A percentile compares a stretch with the other conserved stretches of the same genome.
These are phyloP conservation scores for Drosophila austrosaltans DNA, from an alignment of 2,888 invertebrate genomes.

Conservation along the genomic window DNA sequence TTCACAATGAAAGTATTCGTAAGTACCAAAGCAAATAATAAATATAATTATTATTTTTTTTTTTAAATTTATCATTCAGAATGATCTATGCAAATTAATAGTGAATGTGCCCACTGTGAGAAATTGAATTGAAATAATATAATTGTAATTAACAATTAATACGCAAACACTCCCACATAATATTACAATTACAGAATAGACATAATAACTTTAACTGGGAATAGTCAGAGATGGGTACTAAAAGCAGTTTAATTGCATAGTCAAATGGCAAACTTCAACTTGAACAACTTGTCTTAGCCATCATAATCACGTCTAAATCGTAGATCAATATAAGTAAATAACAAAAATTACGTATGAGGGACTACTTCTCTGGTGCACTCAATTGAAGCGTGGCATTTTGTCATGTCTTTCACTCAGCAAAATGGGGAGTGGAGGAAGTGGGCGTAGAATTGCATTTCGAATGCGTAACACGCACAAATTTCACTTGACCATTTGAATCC, in stretches of 20 bases:
- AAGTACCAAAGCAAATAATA: slow-evolving; percentile 81
- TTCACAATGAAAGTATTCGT: slow-evolving; percentile 85
- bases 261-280: slow-evolving; percentile 69
- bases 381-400: slow-evolving; percentile 39
- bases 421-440: slow-evolving; percentile 15
- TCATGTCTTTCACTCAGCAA: slow-evolving; percentile 35
- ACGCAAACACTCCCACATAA: slow-evolving; percentile 24
- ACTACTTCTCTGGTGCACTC: slow-evolving; percentile 8
- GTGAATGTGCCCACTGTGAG: slow-evolving; percentile 42
- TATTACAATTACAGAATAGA: slow-evolving; percentile 25
- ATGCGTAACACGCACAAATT: slow-evolving; percentile 67
- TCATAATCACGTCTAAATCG: slow-evolving; percentile 47
- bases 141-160: slow-evolving; percentile 32
- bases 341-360: slow-evolving; percentile 25
- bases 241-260: slow-evolving; percentile 44
- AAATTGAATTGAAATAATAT: slow-evolving; percentile 32
- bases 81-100: slow-evolving; percentile 12
- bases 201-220: slow-evolving; percentile 1
- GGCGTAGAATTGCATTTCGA: slow-evolving; percentile 46
- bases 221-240: not conserved
- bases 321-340: slow-evolving; percentile 37
- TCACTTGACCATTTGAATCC: slow-evolving; percentile 75
- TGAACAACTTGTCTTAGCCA: slow-evolving; percentile 47
- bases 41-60: not conserved
- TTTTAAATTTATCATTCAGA: slow-evolving; percentile 12